phyloP scores from a whole-genome alignment of 2,888 invertebrate genomes.

The Dolomedes plantarius region DNA sequence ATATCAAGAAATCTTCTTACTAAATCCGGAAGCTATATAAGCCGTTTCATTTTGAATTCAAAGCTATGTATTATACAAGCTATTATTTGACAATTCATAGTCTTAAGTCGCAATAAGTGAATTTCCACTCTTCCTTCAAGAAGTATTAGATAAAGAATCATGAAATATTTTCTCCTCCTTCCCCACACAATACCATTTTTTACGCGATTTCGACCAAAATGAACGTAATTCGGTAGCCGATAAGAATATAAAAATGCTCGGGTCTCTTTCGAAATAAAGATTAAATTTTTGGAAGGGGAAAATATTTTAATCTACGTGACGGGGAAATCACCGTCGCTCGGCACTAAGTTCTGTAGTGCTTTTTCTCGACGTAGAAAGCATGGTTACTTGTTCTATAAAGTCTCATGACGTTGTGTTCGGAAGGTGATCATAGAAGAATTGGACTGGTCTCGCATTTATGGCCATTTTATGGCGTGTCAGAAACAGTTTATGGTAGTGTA shows the following conservation, averaged over 20 bases:
- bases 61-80: background rate
- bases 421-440: conserved; percentile 64
- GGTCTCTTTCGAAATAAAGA: conserved; percentile 38
- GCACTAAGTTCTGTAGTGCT: conserved; percentile 15
- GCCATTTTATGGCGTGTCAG: conserved; percentile 70
- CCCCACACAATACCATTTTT: conserved; percentile 20
- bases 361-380: conserved; percentile 25
- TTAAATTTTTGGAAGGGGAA: conserved; percentile 28
- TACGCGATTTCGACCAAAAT: conserved; percentile 33
- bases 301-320: conserved; percentile 37
- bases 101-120: background rate
- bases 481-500: conserved; percentile 70
- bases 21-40: too few species aligned
- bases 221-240: conserved; percentile 20
- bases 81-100: background rate
- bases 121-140: background rate
- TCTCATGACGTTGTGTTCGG: conserved; percentile 45
- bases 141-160: background rate
- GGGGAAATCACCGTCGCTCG: conserved; percentile 19
- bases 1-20: too few species aligned
- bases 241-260: conserved; percentile 51
- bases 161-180: background rate
- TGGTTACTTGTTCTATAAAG: conserved; percentile 54
- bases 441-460: conserved; percentile 70
- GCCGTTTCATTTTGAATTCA: background rate